Percentiles rank a stretch among this genome's conserved stretches.
Evolutionary conservation across 2,888 invertebrate species (phyloP).

Genomic region (Oligia fasciuncula): DNA sequence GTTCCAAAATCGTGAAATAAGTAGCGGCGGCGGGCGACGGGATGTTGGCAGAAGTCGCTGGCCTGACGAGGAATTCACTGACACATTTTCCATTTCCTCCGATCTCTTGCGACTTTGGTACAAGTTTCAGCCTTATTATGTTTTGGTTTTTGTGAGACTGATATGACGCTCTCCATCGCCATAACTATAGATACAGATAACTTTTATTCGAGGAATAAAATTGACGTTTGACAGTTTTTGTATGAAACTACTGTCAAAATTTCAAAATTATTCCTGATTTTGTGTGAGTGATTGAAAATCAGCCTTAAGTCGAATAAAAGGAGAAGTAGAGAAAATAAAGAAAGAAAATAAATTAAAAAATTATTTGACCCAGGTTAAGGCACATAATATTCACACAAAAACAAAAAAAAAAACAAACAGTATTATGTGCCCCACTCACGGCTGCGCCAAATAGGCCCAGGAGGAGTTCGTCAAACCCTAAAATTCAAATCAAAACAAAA

Average conservation of each 20-base stretch:
- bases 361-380: no score
- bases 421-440: background rate
- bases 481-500: background rate
- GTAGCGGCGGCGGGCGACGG: slow-evolving; percentile 42
- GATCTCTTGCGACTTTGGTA: slow-evolving; percentile 37
- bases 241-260: no score
- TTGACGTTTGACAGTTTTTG: no score
- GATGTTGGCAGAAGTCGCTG: slow-evolving; percentile 29
- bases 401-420: background rate
- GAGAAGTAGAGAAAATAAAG: background rate
- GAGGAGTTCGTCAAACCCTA: background rate
- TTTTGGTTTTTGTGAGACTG: slow-evolving; percentile 5
- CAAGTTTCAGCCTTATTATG: background rate
- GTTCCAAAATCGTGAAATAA: slow-evolving; percentile 55
- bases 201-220: no score
- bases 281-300: no score
- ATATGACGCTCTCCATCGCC: background rate
- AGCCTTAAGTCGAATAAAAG: background rate
- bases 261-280: no score
- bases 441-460: background rate
- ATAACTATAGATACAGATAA: no score
- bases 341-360: background rate
- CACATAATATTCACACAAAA: background rate
- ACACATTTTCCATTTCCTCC: slow-evolving; percentile 55
- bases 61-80: slow-evolving; percentile 58